These are phyloP conservation scores for Drosophila paranaensis DNA, from an alignment of 2,888 invertebrate species.

Conservation along the genomic window DNA sequence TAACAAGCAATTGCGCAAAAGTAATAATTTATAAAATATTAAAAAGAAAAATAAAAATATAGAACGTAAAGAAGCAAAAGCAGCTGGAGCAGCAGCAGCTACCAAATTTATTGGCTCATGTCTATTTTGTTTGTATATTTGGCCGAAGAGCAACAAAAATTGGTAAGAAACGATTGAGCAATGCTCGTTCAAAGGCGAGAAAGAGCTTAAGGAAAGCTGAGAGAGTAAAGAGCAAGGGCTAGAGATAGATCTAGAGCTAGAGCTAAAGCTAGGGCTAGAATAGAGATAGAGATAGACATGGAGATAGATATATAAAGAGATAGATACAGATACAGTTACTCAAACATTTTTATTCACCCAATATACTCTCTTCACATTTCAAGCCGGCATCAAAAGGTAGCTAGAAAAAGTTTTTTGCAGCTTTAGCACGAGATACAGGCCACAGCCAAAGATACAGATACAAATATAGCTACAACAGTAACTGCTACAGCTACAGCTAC, in stretches of 20 bases:
- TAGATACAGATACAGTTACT: neutral
- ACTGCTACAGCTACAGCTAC: constrained; percentile 13
- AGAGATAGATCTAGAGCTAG: neutral
- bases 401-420: constrained; percentile 55
- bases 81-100: constrained; percentile 29
- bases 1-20: constrained; percentile 76
- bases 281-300: neutral
- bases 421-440: constrained; percentile 12
- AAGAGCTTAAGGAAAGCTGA: neutral
- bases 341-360: neutral
- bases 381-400: constrained; percentile 46
- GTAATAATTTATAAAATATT: constrained; percentile 78
- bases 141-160: constrained; percentile 28
- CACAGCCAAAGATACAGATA: constrained; percentile 21
- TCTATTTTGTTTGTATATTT: constrained; percentile 70
- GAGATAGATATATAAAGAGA: neutral
- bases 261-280: neutral
- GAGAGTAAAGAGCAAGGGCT: neutral
- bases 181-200: neutral
- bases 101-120: constrained; percentile 69
- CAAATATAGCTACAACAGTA: constrained; percentile 18
- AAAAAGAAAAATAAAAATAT: constrained; percentile 23
- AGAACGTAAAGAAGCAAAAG: constrained; percentile 23
- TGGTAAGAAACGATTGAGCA: constrained; percentile 2
- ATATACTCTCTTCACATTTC: neutral